A percentile compares a stretch with the other conserved stretches of the same genome.
Conservation (phyloP, 2,113 vertebrate species). For the Gadus chalcogrammus region DNA sequence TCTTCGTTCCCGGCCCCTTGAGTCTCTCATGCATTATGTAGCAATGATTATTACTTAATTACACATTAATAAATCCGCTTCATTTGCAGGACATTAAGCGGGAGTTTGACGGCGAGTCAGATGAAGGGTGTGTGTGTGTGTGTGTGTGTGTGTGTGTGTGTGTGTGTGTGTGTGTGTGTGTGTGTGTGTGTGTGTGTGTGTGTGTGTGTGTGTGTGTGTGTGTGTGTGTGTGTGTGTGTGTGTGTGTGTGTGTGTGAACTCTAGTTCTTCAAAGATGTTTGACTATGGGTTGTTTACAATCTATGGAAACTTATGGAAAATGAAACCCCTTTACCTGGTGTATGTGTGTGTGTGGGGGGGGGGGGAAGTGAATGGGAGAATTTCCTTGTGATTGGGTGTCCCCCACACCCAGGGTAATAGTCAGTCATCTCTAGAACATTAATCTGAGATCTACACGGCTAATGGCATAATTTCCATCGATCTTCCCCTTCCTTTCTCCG, state of each 20-base stretch:
- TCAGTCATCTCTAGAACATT: conserved; percentile 16
- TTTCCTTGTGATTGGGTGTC: neutral
- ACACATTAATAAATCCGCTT: conserved; percentile 82
- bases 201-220: too few species aligned
- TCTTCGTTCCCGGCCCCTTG: conserved; percentile 67
- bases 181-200: neutral
- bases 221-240: too few species aligned
- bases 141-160: conserved; percentile 7
- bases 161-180: neutral
- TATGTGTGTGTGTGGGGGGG: neutral
- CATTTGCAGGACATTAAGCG: conserved; percentile 81
- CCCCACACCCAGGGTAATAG: neutral
- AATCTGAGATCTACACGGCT: conserved; percentile 34
- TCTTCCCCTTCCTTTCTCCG: neutral
- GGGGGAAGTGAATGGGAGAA: neutral
- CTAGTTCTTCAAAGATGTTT: conserved; percentile 49
- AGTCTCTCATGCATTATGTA: conserved; percentile 80
- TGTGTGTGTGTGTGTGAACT: conserved; percentile 21
- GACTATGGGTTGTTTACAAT: conserved; percentile 62
- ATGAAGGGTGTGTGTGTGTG: conserved; percentile 20
- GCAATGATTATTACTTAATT: conserved; percentile 83
- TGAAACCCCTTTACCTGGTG: conserved; percentile 50
- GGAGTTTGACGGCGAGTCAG: conserved; percentile 65
- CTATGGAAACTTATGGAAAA: conserved; percentile 36
- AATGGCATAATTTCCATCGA: conserved; percentile 52